Evolutionary conservation across 2,113 vertebrate genomes (phyloP).

Genomic region (Nesogale talazaci): DNA sequence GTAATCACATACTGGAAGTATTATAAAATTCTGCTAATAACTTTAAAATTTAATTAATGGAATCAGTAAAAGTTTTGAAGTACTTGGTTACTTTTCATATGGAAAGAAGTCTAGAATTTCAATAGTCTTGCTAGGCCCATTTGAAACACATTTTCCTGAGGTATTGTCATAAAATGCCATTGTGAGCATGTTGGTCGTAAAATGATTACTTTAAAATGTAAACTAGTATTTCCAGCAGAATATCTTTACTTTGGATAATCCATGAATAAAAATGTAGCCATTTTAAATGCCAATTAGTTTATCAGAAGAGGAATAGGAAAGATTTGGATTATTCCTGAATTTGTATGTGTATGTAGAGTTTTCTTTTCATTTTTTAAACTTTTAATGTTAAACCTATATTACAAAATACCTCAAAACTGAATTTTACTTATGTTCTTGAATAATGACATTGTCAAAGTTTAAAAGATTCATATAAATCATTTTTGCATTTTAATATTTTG

Average conservation of each 20-base stretch:
- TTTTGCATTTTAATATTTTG: slow-evolving; percentile 62
- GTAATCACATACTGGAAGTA: neutral
- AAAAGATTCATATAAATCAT: slow-evolving; percentile 37
- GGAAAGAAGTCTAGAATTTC: slow-evolving; percentile 49
- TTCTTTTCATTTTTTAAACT: neutral
- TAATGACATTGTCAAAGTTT: slow-evolving; percentile 15
- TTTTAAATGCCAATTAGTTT: slow-evolving; percentile 51
- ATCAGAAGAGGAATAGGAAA: slow-evolving; percentile 43
- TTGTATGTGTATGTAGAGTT: neutral
- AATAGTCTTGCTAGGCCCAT: neutral
- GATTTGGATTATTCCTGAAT: slow-evolving; percentile 9
- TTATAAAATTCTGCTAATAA: slow-evolving; percentile 41
- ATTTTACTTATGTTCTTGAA: slow-evolving; percentile 52
- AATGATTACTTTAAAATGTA: slow-evolving; percentile 27
- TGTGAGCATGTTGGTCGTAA: slow-evolving; percentile 65
- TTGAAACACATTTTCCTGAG: slow-evolving; percentile 31
- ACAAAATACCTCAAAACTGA: slow-evolving; percentile 73
- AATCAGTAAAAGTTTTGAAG: neutral
- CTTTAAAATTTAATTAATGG: slow-evolving; percentile 47
- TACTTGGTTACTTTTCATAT: slow-evolving; percentile 57
- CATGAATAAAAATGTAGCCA: slow-evolving; percentile 52
- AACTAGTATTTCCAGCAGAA: slow-evolving; percentile 46
- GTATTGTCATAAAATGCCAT: neutral
- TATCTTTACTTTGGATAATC: slow-evolving; percentile 52
- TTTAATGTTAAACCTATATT: slow-evolving; percentile 27